Conservation (phyloP, 2,797 vertebrate genomes). For the Carcharodon carcharias region DNA sequence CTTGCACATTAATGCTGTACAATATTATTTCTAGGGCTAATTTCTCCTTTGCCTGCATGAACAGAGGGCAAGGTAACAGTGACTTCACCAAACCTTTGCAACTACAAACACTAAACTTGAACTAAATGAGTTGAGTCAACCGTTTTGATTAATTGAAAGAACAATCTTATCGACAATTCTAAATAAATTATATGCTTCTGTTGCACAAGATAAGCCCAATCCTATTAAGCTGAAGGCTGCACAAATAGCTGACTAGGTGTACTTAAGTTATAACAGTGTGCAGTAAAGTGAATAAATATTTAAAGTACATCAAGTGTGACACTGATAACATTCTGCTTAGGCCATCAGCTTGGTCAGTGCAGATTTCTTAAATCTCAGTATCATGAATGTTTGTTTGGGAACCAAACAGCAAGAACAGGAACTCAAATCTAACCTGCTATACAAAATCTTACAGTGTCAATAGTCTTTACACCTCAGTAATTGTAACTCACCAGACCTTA, state of each 20-base stretch:
- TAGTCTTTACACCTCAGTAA: too few relatives aligned
- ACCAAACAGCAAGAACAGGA: not conserved
- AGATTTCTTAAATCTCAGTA: not conserved
- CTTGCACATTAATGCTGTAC: not conserved
- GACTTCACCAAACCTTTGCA: not conserved
- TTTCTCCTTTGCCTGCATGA: not conserved
- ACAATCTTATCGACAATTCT: not conserved
- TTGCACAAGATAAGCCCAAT: not conserved
- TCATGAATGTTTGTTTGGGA: not conserved
- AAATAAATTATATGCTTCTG: not conserved
- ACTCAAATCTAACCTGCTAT: not conserved
- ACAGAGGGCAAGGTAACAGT: not conserved
- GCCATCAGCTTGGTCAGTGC: not conserved
- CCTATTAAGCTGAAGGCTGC: not conserved
- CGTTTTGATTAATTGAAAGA: not conserved
- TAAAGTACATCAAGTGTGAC: not conserved
- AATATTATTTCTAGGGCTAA: not conserved
- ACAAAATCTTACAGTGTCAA: not conserved
- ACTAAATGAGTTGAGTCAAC: not conserved
- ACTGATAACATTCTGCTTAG: not conserved
- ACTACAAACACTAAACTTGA: not conserved
- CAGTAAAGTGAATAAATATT: not conserved
- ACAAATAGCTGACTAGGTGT: not conserved
- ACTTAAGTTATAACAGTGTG: not conserved
- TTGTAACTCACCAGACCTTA: not conserved